Percentiles rank a stretch among this genome's conserved stretches.
Conservation (phyloP, 1,140 invertebrate genomes). For the Listronotus oregonensis region DNA sequence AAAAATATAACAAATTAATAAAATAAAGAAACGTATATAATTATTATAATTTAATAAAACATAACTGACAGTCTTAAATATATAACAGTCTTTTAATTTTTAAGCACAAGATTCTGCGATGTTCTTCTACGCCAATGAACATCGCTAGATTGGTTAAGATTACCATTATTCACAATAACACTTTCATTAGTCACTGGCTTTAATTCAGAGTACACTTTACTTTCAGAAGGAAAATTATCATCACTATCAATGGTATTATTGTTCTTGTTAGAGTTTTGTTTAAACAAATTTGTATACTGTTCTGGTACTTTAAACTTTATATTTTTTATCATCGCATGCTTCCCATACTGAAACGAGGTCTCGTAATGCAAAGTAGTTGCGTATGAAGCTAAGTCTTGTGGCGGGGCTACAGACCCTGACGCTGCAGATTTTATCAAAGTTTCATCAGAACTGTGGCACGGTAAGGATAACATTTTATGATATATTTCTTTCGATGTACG, state of each 20-base stretch:
- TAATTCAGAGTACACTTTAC: slow-evolving; percentile 33
- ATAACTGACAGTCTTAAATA: slow-evolving; percentile 21
- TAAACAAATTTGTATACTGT: slow-evolving; percentile 46
- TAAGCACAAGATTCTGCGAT: slow-evolving; percentile 43
- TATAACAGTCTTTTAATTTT: slow-evolving; percentile 37
- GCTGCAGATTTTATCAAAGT: neutral
- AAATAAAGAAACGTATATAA: too few relatives aligned
- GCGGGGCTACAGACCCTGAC: neutral
- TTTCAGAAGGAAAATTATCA: neutral
- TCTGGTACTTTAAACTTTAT: slow-evolving; percentile 56
- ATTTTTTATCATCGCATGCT: slow-evolving; percentile 54
- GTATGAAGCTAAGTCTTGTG: slow-evolving; percentile 5
- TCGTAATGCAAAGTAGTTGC: slow-evolving; percentile 49
- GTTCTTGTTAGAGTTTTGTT: slow-evolving; percentile 15
- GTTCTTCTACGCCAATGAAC: slow-evolving; percentile 49
- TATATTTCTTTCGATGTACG: slow-evolving; percentile 42
- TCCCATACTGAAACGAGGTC: slow-evolving; percentile 49
- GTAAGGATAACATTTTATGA: slow-evolving; percentile 42
- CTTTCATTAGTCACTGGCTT: slow-evolving; percentile 36
- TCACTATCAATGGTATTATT: slow-evolving; percentile 1
- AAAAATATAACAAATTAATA: too few relatives aligned
- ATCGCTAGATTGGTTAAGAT: slow-evolving; percentile 38
- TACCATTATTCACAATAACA: slow-evolving; percentile 48
- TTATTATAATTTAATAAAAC: too few relatives aligned
- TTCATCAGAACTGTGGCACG: neutral